Evolutionary conservation across 2,113 vertebrate genomes (phyloP).

Genomic region (Carassius carassius): DNA sequence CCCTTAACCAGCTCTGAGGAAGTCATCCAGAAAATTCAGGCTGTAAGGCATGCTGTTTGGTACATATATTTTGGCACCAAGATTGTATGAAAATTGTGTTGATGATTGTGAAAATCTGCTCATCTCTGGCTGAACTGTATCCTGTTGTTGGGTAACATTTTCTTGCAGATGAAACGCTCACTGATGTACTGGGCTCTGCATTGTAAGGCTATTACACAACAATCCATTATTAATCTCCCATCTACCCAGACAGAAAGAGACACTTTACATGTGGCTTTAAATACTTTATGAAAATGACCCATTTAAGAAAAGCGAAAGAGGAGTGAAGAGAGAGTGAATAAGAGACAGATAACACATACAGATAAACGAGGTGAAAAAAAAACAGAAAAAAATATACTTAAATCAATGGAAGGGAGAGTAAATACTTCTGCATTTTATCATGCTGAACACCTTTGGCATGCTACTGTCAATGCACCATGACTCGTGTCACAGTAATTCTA

Average conservation of each 20-base stretch:
- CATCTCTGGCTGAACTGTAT: background rate
- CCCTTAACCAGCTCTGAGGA: background rate
- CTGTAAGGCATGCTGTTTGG: background rate
- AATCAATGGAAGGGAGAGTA: constrained; percentile 60
- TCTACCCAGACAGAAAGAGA: constrained; percentile 49
- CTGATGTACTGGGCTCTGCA: constrained; percentile 13
- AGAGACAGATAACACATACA: constrained; percentile 51
- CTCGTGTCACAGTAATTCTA: background rate
- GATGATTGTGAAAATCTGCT: background rate
- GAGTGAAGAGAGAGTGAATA: constrained; percentile 53
- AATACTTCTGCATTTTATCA: constrained; percentile 65
- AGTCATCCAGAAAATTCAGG: background rate
- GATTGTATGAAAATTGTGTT: background rate
- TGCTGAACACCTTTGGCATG: background rate
- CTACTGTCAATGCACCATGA: background rate
- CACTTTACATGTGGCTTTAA: constrained; percentile 60
- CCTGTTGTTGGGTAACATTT: background rate
- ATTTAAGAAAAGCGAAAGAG: constrained; percentile 46
- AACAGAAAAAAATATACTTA: constrained; percentile 29
- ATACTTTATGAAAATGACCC: constrained; percentile 77
- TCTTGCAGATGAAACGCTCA: background rate
- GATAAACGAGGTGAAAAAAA: background rate
- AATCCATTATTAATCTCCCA: constrained; percentile 69
- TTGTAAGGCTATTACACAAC: constrained; percentile 56
- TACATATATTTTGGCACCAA: background rate